Conservation (phyloP, 2,888 invertebrate species). For the Acleris laterana region DNA sequence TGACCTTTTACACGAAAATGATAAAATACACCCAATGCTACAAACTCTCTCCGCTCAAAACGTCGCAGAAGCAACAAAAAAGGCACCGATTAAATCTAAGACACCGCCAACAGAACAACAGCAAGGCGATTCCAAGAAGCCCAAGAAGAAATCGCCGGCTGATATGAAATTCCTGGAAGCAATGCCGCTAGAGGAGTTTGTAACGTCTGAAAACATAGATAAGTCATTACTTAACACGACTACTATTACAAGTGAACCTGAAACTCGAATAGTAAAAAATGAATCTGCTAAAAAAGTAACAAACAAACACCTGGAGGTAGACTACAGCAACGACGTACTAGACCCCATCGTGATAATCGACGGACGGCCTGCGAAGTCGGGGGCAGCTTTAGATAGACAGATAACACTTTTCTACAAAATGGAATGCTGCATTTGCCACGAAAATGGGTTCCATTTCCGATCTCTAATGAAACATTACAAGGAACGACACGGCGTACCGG, state of each 20-base stretch:
- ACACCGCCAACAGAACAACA: conserved; percentile 56
- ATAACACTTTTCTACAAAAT: conserved; percentile 78
- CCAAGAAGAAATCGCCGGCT: conserved; percentile 61
- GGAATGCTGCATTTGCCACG: conserved; percentile 80
- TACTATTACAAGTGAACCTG: conserved; percentile 40
- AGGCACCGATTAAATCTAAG: conserved; percentile 42
- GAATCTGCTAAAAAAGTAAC: conserved; percentile 43
- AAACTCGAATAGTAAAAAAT: conserved; percentile 30
- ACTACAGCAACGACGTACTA: conserved; percentile 53
- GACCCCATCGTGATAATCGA: conserved; percentile 71
- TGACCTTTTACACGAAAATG: conserved; percentile 40
- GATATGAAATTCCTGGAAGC: conserved; percentile 73
- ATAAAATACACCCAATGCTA: conserved; percentile 55
- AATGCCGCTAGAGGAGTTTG: conserved; percentile 76
- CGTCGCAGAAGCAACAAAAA: conserved; percentile 45
- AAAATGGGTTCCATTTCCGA: conserved; percentile 71
- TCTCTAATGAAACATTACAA: conserved; percentile 79
- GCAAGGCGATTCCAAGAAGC: conserved; percentile 65
- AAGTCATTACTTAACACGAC: conserved; percentile 58
- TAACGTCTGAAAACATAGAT: conserved; percentile 66
- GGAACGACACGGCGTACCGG: conserved; percentile 78
- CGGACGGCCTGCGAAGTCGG: conserved; percentile 74
- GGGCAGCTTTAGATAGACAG: conserved; percentile 71
- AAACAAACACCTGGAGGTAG: conserved; percentile 44
- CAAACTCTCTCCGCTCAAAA: conserved; percentile 54